These are phyloP conservation scores for Drosophila paulistorum DNA, from an alignment of 1,140 invertebrate genomes.

Conservation along the genomic window DNA sequence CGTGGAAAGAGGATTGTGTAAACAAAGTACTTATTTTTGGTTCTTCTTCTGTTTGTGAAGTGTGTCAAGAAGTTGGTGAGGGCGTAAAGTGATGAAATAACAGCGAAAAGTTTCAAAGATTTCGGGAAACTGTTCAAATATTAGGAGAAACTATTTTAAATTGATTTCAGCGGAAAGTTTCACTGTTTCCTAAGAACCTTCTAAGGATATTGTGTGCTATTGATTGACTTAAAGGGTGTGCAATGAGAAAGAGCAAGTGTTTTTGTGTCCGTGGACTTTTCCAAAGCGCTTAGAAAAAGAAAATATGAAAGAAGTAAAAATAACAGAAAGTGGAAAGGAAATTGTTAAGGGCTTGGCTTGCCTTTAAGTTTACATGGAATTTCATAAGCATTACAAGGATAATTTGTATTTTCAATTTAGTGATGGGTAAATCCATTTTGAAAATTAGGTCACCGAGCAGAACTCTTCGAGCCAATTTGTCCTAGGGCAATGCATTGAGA, in stretches of 20 bases:
- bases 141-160: neutral
- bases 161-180: neutral
- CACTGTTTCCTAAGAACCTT: neutral
- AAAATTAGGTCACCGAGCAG: neutral
- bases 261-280: too few relatives aligned
- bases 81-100: slow-evolving; percentile 3
- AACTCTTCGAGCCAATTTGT: neutral
- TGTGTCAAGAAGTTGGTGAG: neutral
- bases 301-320: too few relatives aligned
- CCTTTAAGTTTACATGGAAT: too few relatives aligned
- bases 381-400: too few relatives aligned
- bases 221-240: too few relatives aligned
- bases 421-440: too few relatives aligned
- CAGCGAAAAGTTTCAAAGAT: neutral
- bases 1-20: slow-evolving; percentile 1
- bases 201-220: neutral
- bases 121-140: slow-evolving; percentile 1
- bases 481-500: slow-evolving; percentile 17
- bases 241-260: too few relatives aligned
- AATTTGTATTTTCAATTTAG: too few relatives aligned
- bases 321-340: too few relatives aligned
- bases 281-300: too few relatives aligned
- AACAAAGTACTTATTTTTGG: slow-evolving; percentile 17
- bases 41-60: slow-evolving; percentile 22
- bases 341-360: too few relatives aligned